Evolutionary conservation across 2,797 vertebrate genomes (phyloP).

Genomic region (Staurois parvus): DNA sequence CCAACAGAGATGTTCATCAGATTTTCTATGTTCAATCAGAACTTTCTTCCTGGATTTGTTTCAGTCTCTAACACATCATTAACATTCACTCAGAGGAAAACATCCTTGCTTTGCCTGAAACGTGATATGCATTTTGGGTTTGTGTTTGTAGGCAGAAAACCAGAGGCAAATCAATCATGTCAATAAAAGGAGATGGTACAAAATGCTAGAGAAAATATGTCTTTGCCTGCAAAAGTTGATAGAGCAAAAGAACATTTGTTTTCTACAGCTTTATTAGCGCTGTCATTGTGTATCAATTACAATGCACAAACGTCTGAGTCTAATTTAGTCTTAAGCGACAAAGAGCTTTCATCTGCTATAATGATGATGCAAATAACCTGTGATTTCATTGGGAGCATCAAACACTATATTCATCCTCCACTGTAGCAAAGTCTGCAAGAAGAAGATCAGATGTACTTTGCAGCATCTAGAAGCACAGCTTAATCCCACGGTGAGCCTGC

Average conservation of each 20-base stretch:
- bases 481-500: constrained; percentile 53
- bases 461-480: constrained; percentile 18
- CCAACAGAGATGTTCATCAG: not conserved
- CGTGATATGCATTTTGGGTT: not conserved
- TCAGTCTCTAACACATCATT: not conserved
- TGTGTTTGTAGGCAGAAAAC: not conserved
- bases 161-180: not conserved
- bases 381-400: constrained; percentile 1
- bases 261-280: not conserved
- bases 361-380: constrained; percentile 25
- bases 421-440: constrained; percentile 30
- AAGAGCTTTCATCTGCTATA: constrained; percentile 7
- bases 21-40: not conserved
- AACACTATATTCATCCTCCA: constrained; percentile 6
- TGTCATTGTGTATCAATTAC: not conserved
- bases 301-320: not conserved
- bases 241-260: not conserved
- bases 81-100: not conserved
- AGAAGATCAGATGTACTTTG: constrained; percentile 51
- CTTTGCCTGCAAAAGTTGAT: not conserved
- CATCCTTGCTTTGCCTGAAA: not conserved
- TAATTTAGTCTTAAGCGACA: not conserved
- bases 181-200: not conserved
- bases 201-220: not conserved
- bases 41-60: not conserved